A percentile compares a stretch with the other conserved stretches of the same genome.
Evolutionary conservation across 1,140 invertebrate genomes (phyloP).

Genomic region (Dufourea novaeangliae): DNA sequence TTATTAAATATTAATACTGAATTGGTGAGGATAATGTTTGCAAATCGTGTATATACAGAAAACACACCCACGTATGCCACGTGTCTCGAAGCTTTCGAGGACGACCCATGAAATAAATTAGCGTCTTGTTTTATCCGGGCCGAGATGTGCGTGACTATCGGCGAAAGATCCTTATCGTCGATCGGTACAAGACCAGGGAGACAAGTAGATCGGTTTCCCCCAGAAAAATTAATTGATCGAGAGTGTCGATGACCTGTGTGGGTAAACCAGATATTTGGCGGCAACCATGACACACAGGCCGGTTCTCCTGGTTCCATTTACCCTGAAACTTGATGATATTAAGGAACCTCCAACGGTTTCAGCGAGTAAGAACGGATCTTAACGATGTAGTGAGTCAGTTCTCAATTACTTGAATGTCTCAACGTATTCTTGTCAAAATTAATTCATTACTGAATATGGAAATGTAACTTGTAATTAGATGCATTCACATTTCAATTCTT

Average conservation of each 20-base stretch:
- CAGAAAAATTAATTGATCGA: conserved; percentile 45
- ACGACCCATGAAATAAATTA: conserved; percentile 7
- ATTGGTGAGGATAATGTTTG: too few species aligned
- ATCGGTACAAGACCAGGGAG: conserved; percentile 22
- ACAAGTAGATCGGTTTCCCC: conserved; percentile 36
- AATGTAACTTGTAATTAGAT: too few species aligned
- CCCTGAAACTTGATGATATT: background rate
- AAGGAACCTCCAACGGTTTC: background rate
- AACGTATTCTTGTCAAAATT: too few species aligned
- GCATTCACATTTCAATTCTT: too few species aligned
- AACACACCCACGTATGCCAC: background rate
- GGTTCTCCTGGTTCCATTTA: background rate
- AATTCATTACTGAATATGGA: too few species aligned
- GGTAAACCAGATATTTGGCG: conserved; percentile 51
- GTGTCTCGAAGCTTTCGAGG: background rate
- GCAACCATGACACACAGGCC: conserved; percentile 10
- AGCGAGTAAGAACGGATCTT: background rate
- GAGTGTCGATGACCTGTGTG: conserved; percentile 37
- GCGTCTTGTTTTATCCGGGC: background rate
- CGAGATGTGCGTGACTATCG: conserved; percentile 43
- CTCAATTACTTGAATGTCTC: background rate
- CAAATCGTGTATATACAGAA: background rate
- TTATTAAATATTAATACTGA: background rate
- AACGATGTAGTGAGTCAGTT: background rate
- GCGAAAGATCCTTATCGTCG: conserved; percentile 37